Evolutionary conservation across 2,888 invertebrate species (phyloP), one percentile per base, ranked within the genome.

Genomic region (Saturnia japonica): DNA sequence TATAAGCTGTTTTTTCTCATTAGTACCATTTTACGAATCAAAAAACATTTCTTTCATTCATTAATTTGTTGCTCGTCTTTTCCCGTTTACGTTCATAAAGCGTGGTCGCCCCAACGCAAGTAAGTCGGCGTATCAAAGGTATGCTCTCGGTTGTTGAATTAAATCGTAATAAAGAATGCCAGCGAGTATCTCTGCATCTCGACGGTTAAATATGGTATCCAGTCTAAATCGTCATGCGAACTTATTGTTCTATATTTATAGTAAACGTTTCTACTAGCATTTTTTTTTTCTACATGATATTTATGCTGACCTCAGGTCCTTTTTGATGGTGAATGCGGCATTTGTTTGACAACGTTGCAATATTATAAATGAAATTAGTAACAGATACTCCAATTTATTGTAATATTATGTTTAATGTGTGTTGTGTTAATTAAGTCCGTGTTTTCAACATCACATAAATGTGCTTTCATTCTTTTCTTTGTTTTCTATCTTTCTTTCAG

Each of bases 81-180:
- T 25, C 28, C 57, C 4, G 57, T 25, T 28, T 14, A 28, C 19
- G 25, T 60, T 25, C 14, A 60, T 25, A 64, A 64, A 64, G 1
- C 64, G 1, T 64, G 43, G 66, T 42, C 86, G 77, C 79, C 80
- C 84, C 77, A 74, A 54, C 71, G 75, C 76, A 83, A 80, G 82
- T 80, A 79, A 82, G 91, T 86, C 93, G 93, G 93, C 90, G 77
- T 88, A 85, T 88, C 93, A 93, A 93, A 93, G 87, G 85, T 74
- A 60, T 73, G 70, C 82, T 85, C 82, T 84, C 86, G 85, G 85
- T 87, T 86, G 88, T 89, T 89, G 93, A 92, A 93, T 93, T 92
- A 93, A 93, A 92, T 87, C 87, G 90, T 91, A 88, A 88, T 93
- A 92, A 92, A 93, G 88, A 82, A 89, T 88, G 81, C 84, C 84